Percentiles rank a stretch among this genome's conserved stretches.
phyloP scores from a whole-genome alignment of 2,888 invertebrate genomes.

The Parnassius mnemosyne region DNA sequence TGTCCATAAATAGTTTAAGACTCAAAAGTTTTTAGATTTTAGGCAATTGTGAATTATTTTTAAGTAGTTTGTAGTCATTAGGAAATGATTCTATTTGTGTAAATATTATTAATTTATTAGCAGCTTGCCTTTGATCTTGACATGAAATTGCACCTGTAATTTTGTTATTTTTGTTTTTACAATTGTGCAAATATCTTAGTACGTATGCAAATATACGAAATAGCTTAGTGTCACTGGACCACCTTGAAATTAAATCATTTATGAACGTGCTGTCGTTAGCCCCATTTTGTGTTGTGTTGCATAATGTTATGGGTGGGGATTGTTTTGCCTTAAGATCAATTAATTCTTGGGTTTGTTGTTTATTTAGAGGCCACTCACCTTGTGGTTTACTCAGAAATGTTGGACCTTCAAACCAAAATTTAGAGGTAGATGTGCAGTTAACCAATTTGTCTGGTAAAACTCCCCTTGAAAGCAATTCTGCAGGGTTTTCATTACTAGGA shows the following conservation, averaged over 20 bases:
- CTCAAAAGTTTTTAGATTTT: background rate
- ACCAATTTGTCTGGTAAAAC: background rate
- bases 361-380: background rate
- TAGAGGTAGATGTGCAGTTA: background rate
- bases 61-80: background rate
- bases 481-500: too few relatives aligned
- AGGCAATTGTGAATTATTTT: background rate
- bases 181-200: too few relatives aligned
- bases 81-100: background rate
- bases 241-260: too few relatives aligned
- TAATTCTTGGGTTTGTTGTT: too few relatives aligned
- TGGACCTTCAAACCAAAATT: background rate
- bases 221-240: too few relatives aligned
- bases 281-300: background rate
- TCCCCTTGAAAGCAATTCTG: background rate
- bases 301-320: too few relatives aligned
- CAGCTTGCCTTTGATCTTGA: too few relatives aligned
- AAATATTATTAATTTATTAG: background rate
- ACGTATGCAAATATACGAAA: too few relatives aligned
- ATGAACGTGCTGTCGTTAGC: background rate
- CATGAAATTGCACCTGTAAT: too few relatives aligned
- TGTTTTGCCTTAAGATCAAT: too few relatives aligned
- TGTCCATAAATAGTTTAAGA: too few relatives aligned
- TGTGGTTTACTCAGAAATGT: background rate
- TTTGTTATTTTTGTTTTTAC: too few relatives aligned